Evolutionary conservation across 2,888 invertebrate species (phyloP), one percentile per base, ranked within the genome.

Genomic region (Hyposoter didymator): DNA sequence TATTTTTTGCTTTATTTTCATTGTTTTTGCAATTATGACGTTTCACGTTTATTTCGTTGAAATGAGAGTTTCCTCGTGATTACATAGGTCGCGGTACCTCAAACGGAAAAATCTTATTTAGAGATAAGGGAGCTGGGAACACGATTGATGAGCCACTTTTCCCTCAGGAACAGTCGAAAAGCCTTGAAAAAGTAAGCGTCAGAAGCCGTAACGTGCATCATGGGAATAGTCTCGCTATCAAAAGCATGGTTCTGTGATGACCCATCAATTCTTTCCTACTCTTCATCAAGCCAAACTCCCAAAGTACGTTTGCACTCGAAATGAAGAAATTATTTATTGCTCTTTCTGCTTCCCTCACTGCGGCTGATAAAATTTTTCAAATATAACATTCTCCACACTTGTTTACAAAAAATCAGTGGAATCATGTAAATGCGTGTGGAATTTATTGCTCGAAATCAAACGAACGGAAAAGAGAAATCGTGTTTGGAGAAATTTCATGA

Each of bases 171-270:
- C 67, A 82, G 86, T 78, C 62, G 74, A 74, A 81, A 78, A 59
- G 73, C 59, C 22, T 32, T 80, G 66, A 79, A 76, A 22, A 70
- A 84, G 52, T 62, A 86, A 76, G 55, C 80, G 35, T 70, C 47
- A 59, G 80, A 87, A 64, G 49, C 75, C 52, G 78, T 87, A 78
- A 84, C 84, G 55, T 84, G 87, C 76, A 81, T 80, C 79, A 73
- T 86, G 67, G 87, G 87, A 76, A 80, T 87, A 76, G 55, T 84
- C 47, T 81, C 72, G 32, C 66, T 86, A 64, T 87, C 84, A 49
- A 86, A 84, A 47, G 76, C 79, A 73, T 79, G 80, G 79, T 70
- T 87, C 12, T 17, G 81, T 81, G 72, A 87, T 86, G 86, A 87
- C 86, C 76, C 87, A 87, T 80, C 86, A 86, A 78, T 81, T 82